These are phyloP conservation scores for Eulithis prunata DNA, from an alignment of 2,888 invertebrate species.

Conservation along the genomic window DNA sequence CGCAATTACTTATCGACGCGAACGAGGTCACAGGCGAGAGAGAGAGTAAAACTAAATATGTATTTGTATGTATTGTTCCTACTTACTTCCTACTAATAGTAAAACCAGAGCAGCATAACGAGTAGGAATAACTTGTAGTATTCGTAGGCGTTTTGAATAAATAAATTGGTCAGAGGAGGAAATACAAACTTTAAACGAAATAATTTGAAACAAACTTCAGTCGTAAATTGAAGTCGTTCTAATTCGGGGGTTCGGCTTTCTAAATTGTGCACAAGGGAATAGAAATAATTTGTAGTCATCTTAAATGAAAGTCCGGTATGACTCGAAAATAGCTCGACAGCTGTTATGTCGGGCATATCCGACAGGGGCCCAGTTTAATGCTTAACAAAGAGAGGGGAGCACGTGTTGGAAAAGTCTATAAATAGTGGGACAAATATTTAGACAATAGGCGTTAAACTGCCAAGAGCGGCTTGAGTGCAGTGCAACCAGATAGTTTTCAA, in stretches of 20 bases:
- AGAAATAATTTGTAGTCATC: constrained; percentile 48
- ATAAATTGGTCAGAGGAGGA: constrained; percentile 9
- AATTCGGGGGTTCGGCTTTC: constrained; percentile 21
- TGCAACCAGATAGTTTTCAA: not conserved
- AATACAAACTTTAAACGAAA: constrained; percentile 8
- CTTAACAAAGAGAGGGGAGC: constrained; percentile 52
- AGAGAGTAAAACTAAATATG: constrained; percentile 16
- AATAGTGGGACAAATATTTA: constrained; percentile 38
- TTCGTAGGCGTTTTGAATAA: not conserved
- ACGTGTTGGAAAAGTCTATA: constrained; percentile 52
- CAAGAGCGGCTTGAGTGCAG: constrained; percentile 12
- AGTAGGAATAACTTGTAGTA: not conserved
- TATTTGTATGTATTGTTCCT: constrained; percentile 2
- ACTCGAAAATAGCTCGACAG: constrained; percentile 78
- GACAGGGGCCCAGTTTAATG: constrained; percentile 65
- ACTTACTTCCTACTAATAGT: not conserved
- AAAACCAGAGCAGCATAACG: constrained; percentile 1
- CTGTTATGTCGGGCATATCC: constrained; percentile 70
- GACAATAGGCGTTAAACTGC: constrained; percentile 35
- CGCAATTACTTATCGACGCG: constrained; percentile 22
- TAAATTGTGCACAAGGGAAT: constrained; percentile 33
- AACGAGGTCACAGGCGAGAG: constrained; percentile 23
- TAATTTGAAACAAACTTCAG: constrained; percentile 20
- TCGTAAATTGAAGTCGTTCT: constrained; percentile 21
- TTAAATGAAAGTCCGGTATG: constrained; percentile 64